These are phyloP conservation scores for Neuroterus valhalla DNA, from an alignment of 1,140 invertebrate genomes.

Conservation along the genomic window DNA sequence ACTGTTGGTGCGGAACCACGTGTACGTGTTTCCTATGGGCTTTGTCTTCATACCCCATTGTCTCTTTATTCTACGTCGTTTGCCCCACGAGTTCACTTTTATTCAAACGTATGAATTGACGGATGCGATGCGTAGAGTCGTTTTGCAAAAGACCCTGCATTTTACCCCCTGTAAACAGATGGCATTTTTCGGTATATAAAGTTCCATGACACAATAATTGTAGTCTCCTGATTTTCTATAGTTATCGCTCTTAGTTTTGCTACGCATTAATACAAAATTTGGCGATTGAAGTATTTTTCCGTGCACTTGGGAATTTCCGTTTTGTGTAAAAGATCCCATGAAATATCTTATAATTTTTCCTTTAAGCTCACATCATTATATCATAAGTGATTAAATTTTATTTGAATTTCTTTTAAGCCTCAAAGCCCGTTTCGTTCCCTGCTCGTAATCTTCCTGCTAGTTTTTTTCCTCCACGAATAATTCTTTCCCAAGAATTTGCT, in stretches of 20 bases:
- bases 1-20: slow-evolving; percentile 32
- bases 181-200: slow-evolving; percentile 21
- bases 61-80: slow-evolving; percentile 37
- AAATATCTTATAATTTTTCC: not conserved
- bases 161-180: slow-evolving; percentile 25
- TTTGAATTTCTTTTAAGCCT: not conserved
- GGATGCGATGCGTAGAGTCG: slow-evolving; percentile 39
- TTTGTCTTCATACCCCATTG: slow-evolving; percentile 50
- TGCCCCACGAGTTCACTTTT: slow-evolving; percentile 44
- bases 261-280: too few relatives aligned
- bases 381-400: not conserved
- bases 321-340: too few relatives aligned
- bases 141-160: slow-evolving; percentile 16
- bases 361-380: not conserved
- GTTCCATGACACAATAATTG: slow-evolving; percentile 16
- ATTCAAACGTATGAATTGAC: slow-evolving; percentile 38
- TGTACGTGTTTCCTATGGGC: slow-evolving; percentile 49
- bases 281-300: too few relatives aligned
- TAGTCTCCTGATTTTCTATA: slow-evolving; percentile 3
- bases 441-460: not conserved
- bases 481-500: not conserved
- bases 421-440: not conserved
- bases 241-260: not conserved
- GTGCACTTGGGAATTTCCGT: too few relatives aligned
- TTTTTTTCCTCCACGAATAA: slow-evolving; percentile 7